A percentile compares a stretch with the other conserved stretches of the same genome.
Evolutionary conservation across 1,140 invertebrate genomes (phyloP).

Genomic region (Samia ricini): DNA sequence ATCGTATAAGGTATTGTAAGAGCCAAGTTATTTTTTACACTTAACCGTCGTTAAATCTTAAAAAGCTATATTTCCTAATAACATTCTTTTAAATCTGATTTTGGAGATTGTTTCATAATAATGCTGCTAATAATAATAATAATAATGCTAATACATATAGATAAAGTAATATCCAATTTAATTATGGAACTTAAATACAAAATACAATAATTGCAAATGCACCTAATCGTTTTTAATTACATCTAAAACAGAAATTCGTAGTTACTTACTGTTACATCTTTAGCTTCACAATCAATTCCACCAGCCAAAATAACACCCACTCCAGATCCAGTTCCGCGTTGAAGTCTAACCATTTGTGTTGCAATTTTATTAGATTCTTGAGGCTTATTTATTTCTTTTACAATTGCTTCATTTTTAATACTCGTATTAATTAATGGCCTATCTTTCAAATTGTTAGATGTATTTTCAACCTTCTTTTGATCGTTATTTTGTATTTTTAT

Average conservation of each 20-base stretch:
- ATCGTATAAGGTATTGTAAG: constrained; percentile 12
- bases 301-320: constrained; percentile 93
- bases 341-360: constrained; percentile 54
- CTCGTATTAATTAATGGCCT: neutral
- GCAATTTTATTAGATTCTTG: constrained; percentile 26
- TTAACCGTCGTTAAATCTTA: neutral
- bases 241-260: neutral
- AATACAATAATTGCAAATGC: too few relatives aligned
- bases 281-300: constrained; percentile 92
- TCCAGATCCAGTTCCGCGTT: constrained; percentile 81
- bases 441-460: neutral
- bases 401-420: constrained; percentile 10
- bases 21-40: neutral
- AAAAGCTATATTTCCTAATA: too few relatives aligned
- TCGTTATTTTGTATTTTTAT: neutral
- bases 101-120: too few relatives aligned
- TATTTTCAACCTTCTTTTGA: neutral
- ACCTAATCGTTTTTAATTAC: too few relatives aligned
- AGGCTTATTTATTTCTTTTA: constrained; percentile 24
- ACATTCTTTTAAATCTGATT: too few relatives aligned
- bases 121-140: too few relatives aligned
- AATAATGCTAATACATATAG: too few relatives aligned
- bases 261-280: constrained; percentile 89
- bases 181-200: too few relatives aligned
- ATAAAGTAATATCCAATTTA: too few relatives aligned